These are phyloP conservation scores for Saimiri boliviensis DNA, from an alignment of 2,113 vertebrate genomes.

Conservation along the genomic window DNA sequence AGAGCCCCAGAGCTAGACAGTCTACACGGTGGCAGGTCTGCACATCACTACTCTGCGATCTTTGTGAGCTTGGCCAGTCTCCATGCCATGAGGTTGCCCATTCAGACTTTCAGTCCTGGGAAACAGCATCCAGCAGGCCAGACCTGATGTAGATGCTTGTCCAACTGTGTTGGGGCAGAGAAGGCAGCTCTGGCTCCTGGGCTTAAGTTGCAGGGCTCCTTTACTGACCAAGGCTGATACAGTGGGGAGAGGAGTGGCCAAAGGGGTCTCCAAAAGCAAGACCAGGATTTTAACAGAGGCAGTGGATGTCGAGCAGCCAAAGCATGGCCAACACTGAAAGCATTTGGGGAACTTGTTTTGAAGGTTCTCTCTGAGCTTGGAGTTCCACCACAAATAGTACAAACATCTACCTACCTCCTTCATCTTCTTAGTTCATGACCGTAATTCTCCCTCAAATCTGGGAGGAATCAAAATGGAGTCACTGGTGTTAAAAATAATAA, in stretches of 20 bases:
- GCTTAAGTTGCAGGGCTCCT: background rate
- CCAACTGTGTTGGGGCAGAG: background rate
- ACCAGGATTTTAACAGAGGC: background rate
- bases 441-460: background rate
- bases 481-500: background rate
- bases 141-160: background rate
- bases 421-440: background rate
- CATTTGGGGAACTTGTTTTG: background rate
- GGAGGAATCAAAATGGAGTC: background rate
- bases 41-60: background rate
- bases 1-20: background rate
- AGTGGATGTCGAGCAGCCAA: no score
- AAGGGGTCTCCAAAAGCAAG: background rate
- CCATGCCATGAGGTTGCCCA: background rate
- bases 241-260: background rate
- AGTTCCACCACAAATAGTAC: background rate
- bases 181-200: background rate
- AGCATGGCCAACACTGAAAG: background rate
- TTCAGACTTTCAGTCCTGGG: background rate
- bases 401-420: background rate
- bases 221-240: background rate
- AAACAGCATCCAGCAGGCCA: background rate
- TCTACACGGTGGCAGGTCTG: rapidly evolving
- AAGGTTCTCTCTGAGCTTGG: background rate
- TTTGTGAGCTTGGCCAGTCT: background rate